These are phyloP conservation scores for Hypselothyrea guttata DNA, from an alignment of 2,888 invertebrate genomes.

Conservation along the genomic window DNA sequence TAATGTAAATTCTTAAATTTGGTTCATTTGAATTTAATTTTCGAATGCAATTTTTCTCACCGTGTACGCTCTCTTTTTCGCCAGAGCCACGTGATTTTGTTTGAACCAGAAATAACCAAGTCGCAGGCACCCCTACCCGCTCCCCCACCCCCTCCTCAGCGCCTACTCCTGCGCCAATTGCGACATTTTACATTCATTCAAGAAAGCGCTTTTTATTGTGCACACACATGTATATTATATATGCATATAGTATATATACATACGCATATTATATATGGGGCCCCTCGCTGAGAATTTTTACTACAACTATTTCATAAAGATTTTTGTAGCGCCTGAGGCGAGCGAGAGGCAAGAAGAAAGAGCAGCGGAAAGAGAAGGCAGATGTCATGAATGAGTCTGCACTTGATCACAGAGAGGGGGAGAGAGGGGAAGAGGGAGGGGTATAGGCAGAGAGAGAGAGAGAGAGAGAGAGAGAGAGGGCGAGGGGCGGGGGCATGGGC, in stretches of 20 bases:
- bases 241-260: no score
- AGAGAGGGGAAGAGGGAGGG: background rate
- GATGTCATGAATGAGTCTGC: slow-evolving; percentile 39
- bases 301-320: slow-evolving; percentile 63
- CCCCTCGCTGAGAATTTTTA: slow-evolving; percentile 52
- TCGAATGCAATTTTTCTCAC: no score
- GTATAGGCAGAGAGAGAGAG: background rate
- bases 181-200: slow-evolving; percentile 54
- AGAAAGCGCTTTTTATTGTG: slow-evolving; percentile 14
- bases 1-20: no score
- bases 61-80: no score
- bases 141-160: background rate
- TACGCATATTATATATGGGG: slow-evolving; percentile 17
- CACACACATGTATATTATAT: background rate
- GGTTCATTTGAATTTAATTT: no score
- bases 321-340: slow-evolving; percentile 40
- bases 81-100: slow-evolving; percentile 28
- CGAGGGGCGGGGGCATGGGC: background rate
- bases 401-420: background rate
- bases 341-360: slow-evolving; percentile 5
- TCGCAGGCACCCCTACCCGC: slow-evolving; percentile 26
- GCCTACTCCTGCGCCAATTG: slow-evolving; percentile 33
- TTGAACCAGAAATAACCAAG: slow-evolving; percentile 58
- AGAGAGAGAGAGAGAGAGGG: background rate
- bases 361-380: slow-evolving; percentile 26